Evolutionary conservation across 2,113 vertebrate genomes (phyloP).

Genomic region (Labeo catla): DNA sequence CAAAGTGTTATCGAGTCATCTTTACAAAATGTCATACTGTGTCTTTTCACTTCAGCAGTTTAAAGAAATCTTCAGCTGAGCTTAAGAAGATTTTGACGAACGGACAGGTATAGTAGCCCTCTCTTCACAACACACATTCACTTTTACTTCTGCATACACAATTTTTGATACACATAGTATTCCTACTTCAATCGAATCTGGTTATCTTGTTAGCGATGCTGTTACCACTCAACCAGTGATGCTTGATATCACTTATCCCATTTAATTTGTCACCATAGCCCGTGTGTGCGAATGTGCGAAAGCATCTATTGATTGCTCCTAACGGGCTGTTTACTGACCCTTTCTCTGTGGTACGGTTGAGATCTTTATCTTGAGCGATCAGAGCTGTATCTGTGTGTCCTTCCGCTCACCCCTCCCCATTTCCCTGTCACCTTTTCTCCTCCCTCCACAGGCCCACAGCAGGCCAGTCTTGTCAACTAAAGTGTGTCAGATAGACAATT

Average conservation of each 20-base stretch:
- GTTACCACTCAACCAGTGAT: background rate
- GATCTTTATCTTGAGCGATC: slow-evolving; percentile 86
- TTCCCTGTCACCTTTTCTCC: slow-evolving; percentile 66
- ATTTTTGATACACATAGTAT: background rate
- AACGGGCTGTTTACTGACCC: slow-evolving; percentile 83
- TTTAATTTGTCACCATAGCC: slow-evolving; percentile 85
- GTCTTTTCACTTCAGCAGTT: slow-evolving; percentile 72
- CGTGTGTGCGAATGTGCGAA: slow-evolving; percentile 76
- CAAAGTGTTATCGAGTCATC: background rate
- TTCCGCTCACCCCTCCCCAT: slow-evolving; percentile 70
- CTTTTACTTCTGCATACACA: background rate
- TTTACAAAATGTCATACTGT: slow-evolving; percentile 25
- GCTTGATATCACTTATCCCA: slow-evolving; percentile 77
- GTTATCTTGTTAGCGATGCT: background rate
- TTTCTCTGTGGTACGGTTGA: slow-evolving; percentile 77
- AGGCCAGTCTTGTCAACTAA: slow-evolving; percentile 71
- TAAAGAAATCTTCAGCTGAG: slow-evolving; percentile 97
- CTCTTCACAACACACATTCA: background rate
- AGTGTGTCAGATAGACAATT: slow-evolving; percentile 83
- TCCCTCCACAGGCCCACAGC: slow-evolving; percentile 77
- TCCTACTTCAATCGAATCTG: background rate
- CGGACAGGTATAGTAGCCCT: slow-evolving; percentile 83
- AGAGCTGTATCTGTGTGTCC: slow-evolving; percentile 66
- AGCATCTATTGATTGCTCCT: slow-evolving; percentile 84
- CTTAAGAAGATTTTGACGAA: slow-evolving; percentile 95